Evolutionary conservation across 2,888 invertebrate species (phyloP), one percentile per base, ranked within the genome.

Genomic region (Cheilosia scutellata): DNA sequence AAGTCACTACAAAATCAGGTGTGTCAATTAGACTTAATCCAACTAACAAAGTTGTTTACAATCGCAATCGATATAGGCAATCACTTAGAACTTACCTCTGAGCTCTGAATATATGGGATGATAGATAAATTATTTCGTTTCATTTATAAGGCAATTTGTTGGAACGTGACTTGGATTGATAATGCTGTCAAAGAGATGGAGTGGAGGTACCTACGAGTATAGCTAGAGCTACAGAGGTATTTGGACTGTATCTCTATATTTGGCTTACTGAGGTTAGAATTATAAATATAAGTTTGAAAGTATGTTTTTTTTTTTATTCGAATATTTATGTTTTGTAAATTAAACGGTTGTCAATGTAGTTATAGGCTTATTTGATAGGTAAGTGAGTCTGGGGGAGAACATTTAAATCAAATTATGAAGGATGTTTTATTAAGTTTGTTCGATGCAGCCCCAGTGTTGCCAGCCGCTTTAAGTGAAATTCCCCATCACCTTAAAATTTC

Each of bases 1-100:
- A 44, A n/a, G 27, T 62, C 47, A 72, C 49, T 13, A 20, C 13
- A 20, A 25, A 72, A 72, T 53, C 27, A 53, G 51, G 60, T 42
- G 72, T 62, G 72, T 25, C 62, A 62, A 72, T 62, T 72, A 20
- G 60, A n/a, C 20, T 9, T 53, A 9, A 51, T 7, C 44, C 25
- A 71, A 29, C 20, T 51, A 65, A 72, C 42, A 58, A 58, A 57
- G 58, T 72, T 62, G 65, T 72, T 72, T 58, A 13, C 31, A 37
- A 60, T 76, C 25, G 51, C 33, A 60, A 68, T 53, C 51, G 68
- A 77, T 68, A 51, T 68, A 51, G 60, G 60, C 65, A 74, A 74
- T 72, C 79, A 66, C 53, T 74, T 66, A 66, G 60, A 53, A 42
- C 27, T 58, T 58, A 29, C 13, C n/a, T 33, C 31, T 58, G 20